Conservation (phyloP, 2,888 invertebrate species). For the Bombylius discolor region DNA sequence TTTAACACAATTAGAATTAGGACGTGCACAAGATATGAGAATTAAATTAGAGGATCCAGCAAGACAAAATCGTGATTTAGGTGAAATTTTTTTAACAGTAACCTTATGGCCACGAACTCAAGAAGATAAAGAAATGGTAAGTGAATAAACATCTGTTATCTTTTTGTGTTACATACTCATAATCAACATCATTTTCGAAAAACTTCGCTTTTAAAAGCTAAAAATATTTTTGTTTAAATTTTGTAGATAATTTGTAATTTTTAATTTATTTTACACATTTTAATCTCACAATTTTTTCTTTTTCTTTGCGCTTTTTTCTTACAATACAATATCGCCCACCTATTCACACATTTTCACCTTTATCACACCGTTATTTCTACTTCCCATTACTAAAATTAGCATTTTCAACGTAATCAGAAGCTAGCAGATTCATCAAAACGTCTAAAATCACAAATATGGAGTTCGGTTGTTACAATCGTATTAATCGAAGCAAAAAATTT, state of each 20-base stretch:
- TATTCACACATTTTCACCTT: background rate
- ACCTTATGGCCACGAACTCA: constrained; percentile 87
- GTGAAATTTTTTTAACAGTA: constrained; percentile 68
- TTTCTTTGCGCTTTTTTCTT: background rate
- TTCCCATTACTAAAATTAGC: constrained; percentile 38
- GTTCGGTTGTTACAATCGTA: constrained; percentile 92
- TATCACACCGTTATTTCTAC: constrained; percentile 2
- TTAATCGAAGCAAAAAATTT: constrained; percentile 89
- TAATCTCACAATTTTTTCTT: background rate
- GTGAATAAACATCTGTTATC: background rate
- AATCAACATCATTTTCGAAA: no score
- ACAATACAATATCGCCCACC: background rate
- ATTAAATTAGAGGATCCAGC: constrained; percentile 68
- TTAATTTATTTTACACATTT: no score
- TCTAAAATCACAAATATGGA: constrained; percentile 92
- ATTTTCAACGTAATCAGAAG: constrained; percentile 63
- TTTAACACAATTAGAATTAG: constrained; percentile 68
- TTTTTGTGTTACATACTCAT: no score
- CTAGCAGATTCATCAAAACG: constrained; percentile 68
- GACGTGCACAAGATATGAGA: constrained; percentile 59
- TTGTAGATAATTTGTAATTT: no score
- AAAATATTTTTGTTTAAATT: no score
- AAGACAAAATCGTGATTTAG: constrained; percentile 55
- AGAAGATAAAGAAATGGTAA: constrained; percentile 88
- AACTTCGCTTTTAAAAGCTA: no score